Evolutionary conservation across 64 coral and sea anemone species (phyloP).

Genomic region (Exaiptasia diaphana): DNA sequence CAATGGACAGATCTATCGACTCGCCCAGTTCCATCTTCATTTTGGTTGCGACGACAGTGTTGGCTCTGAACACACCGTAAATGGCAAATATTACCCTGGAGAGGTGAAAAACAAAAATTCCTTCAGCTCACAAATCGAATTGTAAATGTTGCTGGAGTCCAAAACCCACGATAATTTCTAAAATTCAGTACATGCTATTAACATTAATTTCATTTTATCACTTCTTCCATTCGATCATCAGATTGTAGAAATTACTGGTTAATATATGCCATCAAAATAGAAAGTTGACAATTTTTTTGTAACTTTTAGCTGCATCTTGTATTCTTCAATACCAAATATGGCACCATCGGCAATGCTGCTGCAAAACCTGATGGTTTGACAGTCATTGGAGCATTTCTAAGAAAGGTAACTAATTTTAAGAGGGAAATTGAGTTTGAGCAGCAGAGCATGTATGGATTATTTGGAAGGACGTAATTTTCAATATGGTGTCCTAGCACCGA

Average conservation of each 20-base stretch:
- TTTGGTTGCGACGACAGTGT: not conserved
- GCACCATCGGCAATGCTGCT: not conserved
- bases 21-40: too few species aligned
- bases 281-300: not conserved
- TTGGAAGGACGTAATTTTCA: too few species aligned
- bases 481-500: too few species aligned
- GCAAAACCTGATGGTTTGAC: not conserved
- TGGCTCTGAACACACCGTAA: not conserved
- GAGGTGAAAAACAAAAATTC: not conserved
- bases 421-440: too few species aligned
- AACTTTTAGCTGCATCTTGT: not conserved
- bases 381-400: conserved; percentile 22
- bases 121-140: not conserved
- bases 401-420: too few species aligned
- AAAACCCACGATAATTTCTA: not conserved
- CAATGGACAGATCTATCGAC: too few species aligned
- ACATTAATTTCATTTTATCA: too few species aligned
- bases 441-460: too few species aligned
- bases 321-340: not conserved
- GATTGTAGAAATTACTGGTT: not conserved
- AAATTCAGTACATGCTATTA: not conserved
- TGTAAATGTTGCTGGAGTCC: not conserved
- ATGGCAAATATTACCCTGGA: not conserved
- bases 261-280: not conserved
- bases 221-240: too few species aligned